Base-by-base conservation (phyloP, 2,797 vertebrate genomes). In the Decapterus maruadsi region DNA sequence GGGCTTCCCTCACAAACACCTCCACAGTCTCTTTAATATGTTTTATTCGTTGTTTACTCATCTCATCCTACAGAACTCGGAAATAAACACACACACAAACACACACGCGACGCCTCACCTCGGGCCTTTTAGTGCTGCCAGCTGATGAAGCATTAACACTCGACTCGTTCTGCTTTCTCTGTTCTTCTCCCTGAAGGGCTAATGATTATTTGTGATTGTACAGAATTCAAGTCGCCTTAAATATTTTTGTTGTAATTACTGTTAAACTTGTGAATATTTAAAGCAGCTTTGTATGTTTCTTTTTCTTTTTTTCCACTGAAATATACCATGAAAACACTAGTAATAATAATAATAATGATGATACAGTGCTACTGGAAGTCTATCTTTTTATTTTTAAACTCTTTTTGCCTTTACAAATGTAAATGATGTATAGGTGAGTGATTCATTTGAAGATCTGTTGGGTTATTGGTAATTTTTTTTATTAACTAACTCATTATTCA, bases 101-200 rank as follows among this genome's bases (percentile, higher is more conserved):
- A 26, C 3, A 26, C 26, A 26, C 26, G 26, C 26, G 26, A 26
- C 34, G 34, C 20, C 1, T 53, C 29, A 75, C n/a, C 55, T 48
- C n/a, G 0, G 19, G 79, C 80, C n/a, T n/a, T n/a, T n/a, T n/a
- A n/a, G n/a, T n/a, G n/a, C n/a, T n/a, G n/a, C n/a, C n/a, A n/a
- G n/a, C n/a, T n/a, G n/a, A n/a, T n/a, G n/a, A n/a, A n/a, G 91
- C 88, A 59, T 87, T 81, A 80, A 87, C 89, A 71, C 84, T 60
- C 9, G 73, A 78, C 89, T 80, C 43, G 88, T 87, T 90, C 90
- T 94, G 93, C 91, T 94, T 93, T 90, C 89, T 93, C 82, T 86
- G 70, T 92, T 95, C 94, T 96, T 94, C 94, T 96, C 94, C 95
- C 94, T 93, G 85, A 96, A 96, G 95, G 95, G 95, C 95, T 93